phyloP scores from a whole-genome alignment of 2,797 vertebrate species.

The Perodicticus potto region DNA sequence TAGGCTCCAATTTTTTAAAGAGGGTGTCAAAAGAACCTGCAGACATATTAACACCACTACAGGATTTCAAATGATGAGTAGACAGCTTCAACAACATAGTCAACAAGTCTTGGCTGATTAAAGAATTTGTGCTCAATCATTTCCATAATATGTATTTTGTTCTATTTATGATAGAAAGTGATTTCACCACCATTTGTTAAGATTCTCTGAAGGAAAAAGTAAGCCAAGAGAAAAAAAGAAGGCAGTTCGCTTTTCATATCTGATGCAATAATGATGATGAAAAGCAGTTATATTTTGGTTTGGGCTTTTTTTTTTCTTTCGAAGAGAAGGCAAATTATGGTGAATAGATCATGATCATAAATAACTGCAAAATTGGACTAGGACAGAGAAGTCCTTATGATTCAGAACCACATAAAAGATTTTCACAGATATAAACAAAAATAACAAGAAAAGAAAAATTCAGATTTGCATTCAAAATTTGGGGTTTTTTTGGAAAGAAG shows the following conservation, averaged over 20 bases:
- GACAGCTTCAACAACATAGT: constrained; percentile 15
- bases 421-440: constrained; percentile 63
- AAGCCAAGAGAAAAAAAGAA: constrained; percentile 37
- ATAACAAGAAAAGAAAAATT: constrained; percentile 52
- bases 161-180: constrained; percentile 18
- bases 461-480: constrained; percentile 27
- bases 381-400: constrained; percentile 46
- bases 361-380: constrained; percentile 49
- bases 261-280: constrained; percentile 33
- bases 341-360: constrained; percentile 60
- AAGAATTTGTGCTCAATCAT: constrained; percentile 40
- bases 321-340: constrained; percentile 47
- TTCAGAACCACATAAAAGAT: constrained; percentile 61
- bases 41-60: neutral
- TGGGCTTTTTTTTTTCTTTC: neutral
- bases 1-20: neutral
- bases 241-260: constrained; percentile 32
- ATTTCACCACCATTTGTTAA: constrained; percentile 6
- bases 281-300: constrained; percentile 45
- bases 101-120: constrained; percentile 5
- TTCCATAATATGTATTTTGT: constrained; percentile 15
- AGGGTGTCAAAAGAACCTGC: neutral
- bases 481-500: too few relatives aligned
- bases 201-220: constrained; percentile 6
- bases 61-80: constrained; percentile 30